Conservation (phyloP, 2,113 vertebrate species). For the Rhineura floridana region DNA sequence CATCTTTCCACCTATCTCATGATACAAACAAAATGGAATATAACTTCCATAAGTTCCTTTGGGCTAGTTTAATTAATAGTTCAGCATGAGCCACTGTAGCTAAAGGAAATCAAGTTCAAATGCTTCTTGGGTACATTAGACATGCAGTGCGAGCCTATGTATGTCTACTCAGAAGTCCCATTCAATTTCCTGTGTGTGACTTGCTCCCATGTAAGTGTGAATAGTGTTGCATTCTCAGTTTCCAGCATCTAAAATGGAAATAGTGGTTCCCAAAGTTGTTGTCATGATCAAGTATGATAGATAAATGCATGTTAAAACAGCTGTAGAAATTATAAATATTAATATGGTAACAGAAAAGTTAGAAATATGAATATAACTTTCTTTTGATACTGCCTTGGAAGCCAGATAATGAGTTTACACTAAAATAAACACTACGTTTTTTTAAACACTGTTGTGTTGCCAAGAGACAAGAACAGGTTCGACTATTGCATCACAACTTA, state of each 20-base stretch:
- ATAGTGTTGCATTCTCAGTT: not conserved
- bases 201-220: too few relatives aligned
- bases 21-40: not conserved
- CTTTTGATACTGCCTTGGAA: not conserved
- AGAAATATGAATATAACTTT: not conserved
- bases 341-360: not conserved
- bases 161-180: too few relatives aligned
- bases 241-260: not conserved
- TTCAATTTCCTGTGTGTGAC: too few relatives aligned
- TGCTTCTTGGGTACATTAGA: not conserved
- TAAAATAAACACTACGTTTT: not conserved
- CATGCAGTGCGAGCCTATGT: too few relatives aligned
- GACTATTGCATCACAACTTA: constrained; percentile 37
- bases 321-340: not conserved
- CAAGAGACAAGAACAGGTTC: constrained; percentile 31
- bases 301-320: not conserved
- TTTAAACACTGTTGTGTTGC: constrained; percentile 15
- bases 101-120: not conserved
- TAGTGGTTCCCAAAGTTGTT: not conserved
- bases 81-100: not conserved
- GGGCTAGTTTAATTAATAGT: constrained; percentile 4
- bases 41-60: not conserved
- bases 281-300: not conserved
- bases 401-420: not conserved
- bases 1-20: not conserved